Conservation (phyloP, 2,113 vertebrate species). For the Hirundichthys speculiger region DNA sequence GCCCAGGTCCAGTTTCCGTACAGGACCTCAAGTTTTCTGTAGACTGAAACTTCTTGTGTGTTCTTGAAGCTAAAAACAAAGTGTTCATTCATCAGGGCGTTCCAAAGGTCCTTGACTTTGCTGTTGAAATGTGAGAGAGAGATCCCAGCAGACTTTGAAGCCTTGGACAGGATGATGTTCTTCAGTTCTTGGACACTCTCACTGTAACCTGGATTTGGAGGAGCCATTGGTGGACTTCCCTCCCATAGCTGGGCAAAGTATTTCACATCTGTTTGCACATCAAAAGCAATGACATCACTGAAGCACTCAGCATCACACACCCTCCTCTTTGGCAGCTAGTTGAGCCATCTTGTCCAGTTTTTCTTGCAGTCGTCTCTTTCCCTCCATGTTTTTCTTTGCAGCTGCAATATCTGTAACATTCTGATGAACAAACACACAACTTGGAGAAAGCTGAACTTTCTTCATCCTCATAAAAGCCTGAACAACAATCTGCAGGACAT, state of each 20-base stretch:
- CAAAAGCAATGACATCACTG: conserved; percentile 46
- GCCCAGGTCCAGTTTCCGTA: conserved; percentile 49
- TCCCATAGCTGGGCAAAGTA: conserved; percentile 61
- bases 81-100: conserved; percentile 26
- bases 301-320: conserved; percentile 21
- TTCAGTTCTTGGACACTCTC: conserved; percentile 54
- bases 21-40: conserved; percentile 44
- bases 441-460: conserved; percentile 44
- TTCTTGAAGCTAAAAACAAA: conserved; percentile 65
- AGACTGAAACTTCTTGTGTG: conserved; percentile 34
- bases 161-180: conserved; percentile 47
- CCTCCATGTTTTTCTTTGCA: conserved; percentile 47
- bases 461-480: conserved; percentile 67
- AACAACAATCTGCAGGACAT: conserved; percentile 59
- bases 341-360: conserved; percentile 54
- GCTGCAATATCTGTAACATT: conserved; percentile 53
- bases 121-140: conserved; percentile 35
- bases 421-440: conserved; percentile 61
- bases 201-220: conserved; percentile 60
- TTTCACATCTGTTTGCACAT: conserved; percentile 52
- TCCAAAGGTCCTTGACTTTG: conserved; percentile 42
- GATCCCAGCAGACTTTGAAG: conserved; percentile 1
- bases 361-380: conserved; percentile 46
- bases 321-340: conserved; percentile 56
- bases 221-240: conserved; percentile 65